Base-by-base conservation (phyloP, 2,888 invertebrate species). In the Phyto melanocephala region DNA sequence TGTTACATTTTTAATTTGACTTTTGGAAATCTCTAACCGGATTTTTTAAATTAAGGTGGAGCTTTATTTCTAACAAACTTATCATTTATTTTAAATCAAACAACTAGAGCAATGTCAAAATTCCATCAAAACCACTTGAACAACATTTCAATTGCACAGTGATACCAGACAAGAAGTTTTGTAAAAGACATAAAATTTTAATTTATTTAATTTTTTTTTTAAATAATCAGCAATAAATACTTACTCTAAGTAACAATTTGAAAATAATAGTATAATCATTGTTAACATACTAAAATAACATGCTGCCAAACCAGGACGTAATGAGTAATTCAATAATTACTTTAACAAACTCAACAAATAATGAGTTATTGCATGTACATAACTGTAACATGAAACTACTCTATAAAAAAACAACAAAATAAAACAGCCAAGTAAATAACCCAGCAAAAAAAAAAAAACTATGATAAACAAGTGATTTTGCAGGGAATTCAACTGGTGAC, bases 271-370 rank as follows among this genome's bases (percentile, higher is more conserved):
- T 68, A 68, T 42, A 77, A 52, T 68, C 42, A 52, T 60, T 68
- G 67, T 42, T 60, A 76, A 67, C 15, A 67, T 58, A 50, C 28
- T 15, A 42, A 54, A 35, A 65, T 56, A 67, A 40, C 45, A 75
- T 33, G 24, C 74, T 47, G 60, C 50, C 58, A 37, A 60, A 50
- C 42, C 28, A 58, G 22, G 35, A 65, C 74, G 45, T 75, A 67
- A 76, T 76, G 45, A 76, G 50, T 65, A 40, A 63, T 62, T 77
- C 17, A 54, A 62, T 47, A 62, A 68, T 68, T 60, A 52, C 22
- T 52, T 20, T 28, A 15, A 45, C n/a, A 71, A 63, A 71, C 0
- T 15, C 33, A 17, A 58, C 37, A 1, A 58, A n/a, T 47, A 17
- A 17, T 47, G 47, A 7, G 17, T 47, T 13, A 15, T 8, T 2